Conservation (phyloP, 2,888 invertebrate genomes). For the Sabatieria punctata region DNA sequence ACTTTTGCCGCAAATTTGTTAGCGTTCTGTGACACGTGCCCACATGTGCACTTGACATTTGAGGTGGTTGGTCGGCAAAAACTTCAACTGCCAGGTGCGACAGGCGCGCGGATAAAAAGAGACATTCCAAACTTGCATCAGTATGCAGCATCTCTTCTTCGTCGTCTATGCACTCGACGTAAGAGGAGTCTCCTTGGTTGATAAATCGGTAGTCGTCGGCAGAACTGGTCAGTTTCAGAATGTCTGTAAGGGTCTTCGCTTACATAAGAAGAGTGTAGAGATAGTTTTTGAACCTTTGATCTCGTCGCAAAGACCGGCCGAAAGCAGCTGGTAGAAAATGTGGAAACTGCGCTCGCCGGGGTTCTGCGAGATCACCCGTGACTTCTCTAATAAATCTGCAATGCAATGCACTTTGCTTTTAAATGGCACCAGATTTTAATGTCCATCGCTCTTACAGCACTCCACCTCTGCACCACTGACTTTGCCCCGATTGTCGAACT, state of each 20-base stretch:
- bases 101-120: too few species aligned
- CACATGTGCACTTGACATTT: too few species aligned
- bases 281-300: neutral
- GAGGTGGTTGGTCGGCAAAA: too few species aligned
- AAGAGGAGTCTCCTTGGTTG: slow-evolving; percentile 14
- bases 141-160: slow-evolving; percentile 10
- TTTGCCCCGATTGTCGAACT: slow-evolving; percentile 19
- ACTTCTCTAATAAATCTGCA: slow-evolving; percentile 33
- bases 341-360: slow-evolving; percentile 48
- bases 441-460: slow-evolving; percentile 28
- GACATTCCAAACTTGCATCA: slow-evolving; percentile 11
- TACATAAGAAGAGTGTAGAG: too few species aligned
- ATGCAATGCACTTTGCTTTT: neutral
- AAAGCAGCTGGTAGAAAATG: slow-evolving; percentile 47
- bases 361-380: slow-evolving; percentile 47
- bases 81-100: too few species aligned
- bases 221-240: slow-evolving; percentile 9
- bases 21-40: too few species aligned
- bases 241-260: too few species aligned
- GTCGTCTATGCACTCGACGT: slow-evolving; percentile 11
- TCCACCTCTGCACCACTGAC: slow-evolving; percentile 23
- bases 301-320: slow-evolving; percentile 8
- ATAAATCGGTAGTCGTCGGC: slow-evolving; percentile 15
- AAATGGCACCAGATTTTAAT: too few species aligned
- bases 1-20: too few species aligned